Base-by-base conservation (phyloP, 2,888 invertebrate species). In the Lagria hirta region DNA sequence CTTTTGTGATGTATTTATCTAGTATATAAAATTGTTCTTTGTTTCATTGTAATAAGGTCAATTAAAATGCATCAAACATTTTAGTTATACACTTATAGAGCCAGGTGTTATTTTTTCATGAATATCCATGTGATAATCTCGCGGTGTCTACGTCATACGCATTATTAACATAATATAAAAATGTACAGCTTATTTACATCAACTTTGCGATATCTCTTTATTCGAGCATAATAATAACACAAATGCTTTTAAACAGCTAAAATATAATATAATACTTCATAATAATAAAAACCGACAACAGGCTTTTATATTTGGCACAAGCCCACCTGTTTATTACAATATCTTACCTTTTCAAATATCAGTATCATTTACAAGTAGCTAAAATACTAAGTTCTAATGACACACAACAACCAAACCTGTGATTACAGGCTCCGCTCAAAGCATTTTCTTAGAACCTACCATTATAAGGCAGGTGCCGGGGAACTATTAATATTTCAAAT, bases 381-480 rank as follows among this genome's bases (percentile, higher is more conserved):
- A 16, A 34, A 22, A 22, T 15, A 34, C 17, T 10, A 16, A 17
- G 12, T 8, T 22, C 29, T 44, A 45, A 45, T 41, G 45, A 45
- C 45, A 41, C 44, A 27, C 28, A 17, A 14, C 11, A 33, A 28
- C 8, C 30, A 15, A 41, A 41, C 41, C 45, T 45, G 30, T 45
- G 45, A 45, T 45, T 45, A 45, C 20, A 23, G 34, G 5, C 28
- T 34, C 35, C 27, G 30, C 37, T 37, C 37, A 37, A 42, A 41
- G 34, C 41, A 45, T 45, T 42, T 52, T 48, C 57, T 62, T 64
- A 65, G 64, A 65, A 62, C 66, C 66, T 53, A 53, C 58, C 55
- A 66, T 66, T 65, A 65, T 48, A 32, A 38, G 54, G 61, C 66
- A 65, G 65, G 63, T 66, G 65, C 58, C 38, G 51, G 47, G 46